Conservation (phyloP, 1,140 invertebrate species). For the Drosophila dunni region DNA sequence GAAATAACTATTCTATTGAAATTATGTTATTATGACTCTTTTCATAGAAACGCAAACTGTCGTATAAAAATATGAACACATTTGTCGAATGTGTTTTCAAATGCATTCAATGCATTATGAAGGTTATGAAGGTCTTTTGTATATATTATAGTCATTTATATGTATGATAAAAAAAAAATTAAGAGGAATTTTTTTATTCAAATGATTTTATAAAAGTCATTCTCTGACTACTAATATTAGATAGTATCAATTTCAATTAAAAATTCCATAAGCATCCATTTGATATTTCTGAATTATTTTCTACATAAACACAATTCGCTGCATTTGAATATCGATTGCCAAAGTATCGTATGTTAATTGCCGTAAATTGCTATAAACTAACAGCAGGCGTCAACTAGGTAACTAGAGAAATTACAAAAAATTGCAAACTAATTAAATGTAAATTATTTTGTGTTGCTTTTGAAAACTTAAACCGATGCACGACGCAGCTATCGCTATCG, state of each 20-base stretch:
- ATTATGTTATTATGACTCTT: conserved; percentile 26
- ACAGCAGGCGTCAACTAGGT: conserved; percentile 7
- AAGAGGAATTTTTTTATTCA: too few species aligned
- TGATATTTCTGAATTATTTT: too few species aligned
- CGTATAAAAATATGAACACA: too few species aligned
- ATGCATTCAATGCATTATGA: too few species aligned
- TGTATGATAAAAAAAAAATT: too few species aligned
- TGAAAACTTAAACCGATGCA: background rate
- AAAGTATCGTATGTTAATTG: conserved; percentile 2
- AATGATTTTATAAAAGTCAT: too few species aligned
- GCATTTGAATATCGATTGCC: background rate
- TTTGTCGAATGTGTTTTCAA: too few species aligned
- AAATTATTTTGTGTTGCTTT: background rate
- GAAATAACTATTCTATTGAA: conserved; percentile 5
- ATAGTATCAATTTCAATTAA: too few species aligned
- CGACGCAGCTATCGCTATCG: background rate
- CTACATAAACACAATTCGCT: background rate
- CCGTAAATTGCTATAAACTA: background rate
- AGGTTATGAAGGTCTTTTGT: too few species aligned
- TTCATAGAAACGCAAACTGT: background rate
- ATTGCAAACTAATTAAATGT: background rate
- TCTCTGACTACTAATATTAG: too few species aligned
- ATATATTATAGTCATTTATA: too few species aligned
- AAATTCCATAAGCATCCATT: too few species aligned
- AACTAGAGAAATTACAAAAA: conserved; percentile 14